Base-by-base conservation (phyloP, 64 coral and sea anemone species). In the Actinia tenebrosa region DNA sequence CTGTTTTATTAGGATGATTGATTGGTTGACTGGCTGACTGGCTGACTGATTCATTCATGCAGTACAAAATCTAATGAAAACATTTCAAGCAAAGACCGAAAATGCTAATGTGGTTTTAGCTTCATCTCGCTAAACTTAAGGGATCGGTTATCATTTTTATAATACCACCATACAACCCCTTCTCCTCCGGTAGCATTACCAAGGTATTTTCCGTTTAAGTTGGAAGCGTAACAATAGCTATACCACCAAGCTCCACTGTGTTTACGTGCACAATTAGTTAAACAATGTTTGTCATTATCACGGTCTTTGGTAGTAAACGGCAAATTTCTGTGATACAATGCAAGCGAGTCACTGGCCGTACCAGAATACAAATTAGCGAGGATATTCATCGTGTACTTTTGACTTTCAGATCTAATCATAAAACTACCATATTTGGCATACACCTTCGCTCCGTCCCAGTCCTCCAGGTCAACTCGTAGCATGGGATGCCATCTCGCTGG, bases 351-450 rank as follows among this genome's bases (percentile, higher is more conserved):
- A 10, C 19, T 20, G 22, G 64, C 64, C 19, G 1, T 25, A 69
- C 64, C 64, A 1, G 64, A 86, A 86, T 86, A 66, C 47, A 50
- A 50, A 50, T 50, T 50, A 10, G 84, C 64, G 3, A 30, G 16
- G 20, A 86, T 55, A 45, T 3, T 68, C 27, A 86, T 4, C 6
- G 60, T 60, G 18, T 68, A 86, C 16, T 86, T 86, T 18, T 15
- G 3, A 11, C 30, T 17, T 86, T 86, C 84, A 45, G 42, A 26
- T 1, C 59, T 37, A 44, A 86, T 45, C 1, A 27, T 42, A 27
- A 86, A 86, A 45, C 20, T 86, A 66, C 84, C 61, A 86, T 86
- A 86, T 86, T 86, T 86, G 61, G 84, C 84, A 86, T 42, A 69
- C 13, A 17, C 45, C 11, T 60, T 86, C 37, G 45, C n/a, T 45